Conservation (phyloP, 2,113 vertebrate genomes). For the Heterotis niloticus region DNA sequence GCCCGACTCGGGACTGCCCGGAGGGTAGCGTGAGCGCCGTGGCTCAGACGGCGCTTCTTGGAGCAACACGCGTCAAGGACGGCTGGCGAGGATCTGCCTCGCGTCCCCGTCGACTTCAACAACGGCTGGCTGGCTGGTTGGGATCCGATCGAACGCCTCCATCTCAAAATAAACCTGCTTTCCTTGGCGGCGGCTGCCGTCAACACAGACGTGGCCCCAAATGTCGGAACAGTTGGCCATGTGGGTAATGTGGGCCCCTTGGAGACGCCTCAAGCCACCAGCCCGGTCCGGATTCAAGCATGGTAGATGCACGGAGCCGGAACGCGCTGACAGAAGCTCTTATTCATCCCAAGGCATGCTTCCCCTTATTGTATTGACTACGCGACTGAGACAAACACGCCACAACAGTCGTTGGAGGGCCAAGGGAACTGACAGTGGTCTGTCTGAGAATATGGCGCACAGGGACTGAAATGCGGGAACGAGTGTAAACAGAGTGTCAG, state of each 20-base stretch:
- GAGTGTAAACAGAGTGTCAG: not conserved
- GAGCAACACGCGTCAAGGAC: not conserved
- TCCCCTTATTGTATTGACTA: slow-evolving; percentile 20
- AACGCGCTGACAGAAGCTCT: slow-evolving; percentile 14
- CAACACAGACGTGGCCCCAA: slow-evolving; percentile 28
- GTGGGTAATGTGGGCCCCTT: slow-evolving; percentile 21
- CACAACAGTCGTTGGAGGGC: slow-evolving; percentile 18
- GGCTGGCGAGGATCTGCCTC: not conserved
- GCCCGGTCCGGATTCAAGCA: slow-evolving; percentile 15
- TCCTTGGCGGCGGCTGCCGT: slow-evolving; percentile 16
- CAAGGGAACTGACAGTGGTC: slow-evolving; percentile 15
- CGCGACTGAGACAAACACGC: slow-evolving; percentile 17
- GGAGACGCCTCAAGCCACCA: slow-evolving; percentile 9
- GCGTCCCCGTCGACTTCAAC: slow-evolving; percentile 2
- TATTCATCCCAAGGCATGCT: slow-evolving; percentile 11
- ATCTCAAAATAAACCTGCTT: slow-evolving; percentile 15
- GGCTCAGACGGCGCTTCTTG: not conserved
- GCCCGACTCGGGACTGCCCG: not conserved
- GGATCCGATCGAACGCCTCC: not conserved
- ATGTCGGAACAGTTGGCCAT: slow-evolving; percentile 22
- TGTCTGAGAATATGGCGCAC: slow-evolving; percentile 2
- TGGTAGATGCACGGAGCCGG: slow-evolving; percentile 15
- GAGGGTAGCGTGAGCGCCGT: not conserved
- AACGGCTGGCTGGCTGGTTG: slow-evolving; percentile 1
- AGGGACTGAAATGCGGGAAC: not conserved